A percentile compares a stretch with the other conserved stretches of the same genome.
These are phyloP conservation scores for Tinamus guttatus DNA, from an alignment of 2,113 vertebrate species.

Conservation along the genomic window DNA sequence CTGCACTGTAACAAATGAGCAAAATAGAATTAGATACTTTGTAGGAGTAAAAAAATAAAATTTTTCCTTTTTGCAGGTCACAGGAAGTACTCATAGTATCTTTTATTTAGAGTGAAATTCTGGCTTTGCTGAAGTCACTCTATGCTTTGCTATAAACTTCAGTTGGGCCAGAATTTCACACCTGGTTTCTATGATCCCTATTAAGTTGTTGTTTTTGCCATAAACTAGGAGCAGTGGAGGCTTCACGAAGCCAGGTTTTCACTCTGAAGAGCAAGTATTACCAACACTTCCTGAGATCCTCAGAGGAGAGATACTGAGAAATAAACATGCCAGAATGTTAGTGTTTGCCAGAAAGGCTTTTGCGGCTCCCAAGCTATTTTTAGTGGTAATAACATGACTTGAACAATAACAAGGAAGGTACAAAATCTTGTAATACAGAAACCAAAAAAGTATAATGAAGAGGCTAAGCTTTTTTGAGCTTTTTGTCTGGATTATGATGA, in stretches of 20 bases:
- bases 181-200: not conserved
- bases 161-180: not conserved
- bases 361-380: not conserved
- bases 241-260: not conserved
- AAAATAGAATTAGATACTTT: not conserved
- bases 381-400: not conserved
- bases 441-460: not conserved
- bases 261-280: not conserved
- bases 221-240: not conserved
- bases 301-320: not conserved
- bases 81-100: not conserved
- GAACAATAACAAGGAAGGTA: not conserved
- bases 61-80: not conserved
- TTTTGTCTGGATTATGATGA: not conserved
- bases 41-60: not conserved
- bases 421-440: not conserved
- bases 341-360: not conserved
- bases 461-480: not conserved
- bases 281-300: not conserved
- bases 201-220: not conserved
- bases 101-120: not conserved
- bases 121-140: not conserved
- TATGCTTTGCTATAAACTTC: not conserved
- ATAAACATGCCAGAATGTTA: not conserved
- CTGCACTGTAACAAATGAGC: not conserved